Base-by-base conservation (phyloP, 2,888 invertebrate genomes). In the Acleris holmiana region DNA sequence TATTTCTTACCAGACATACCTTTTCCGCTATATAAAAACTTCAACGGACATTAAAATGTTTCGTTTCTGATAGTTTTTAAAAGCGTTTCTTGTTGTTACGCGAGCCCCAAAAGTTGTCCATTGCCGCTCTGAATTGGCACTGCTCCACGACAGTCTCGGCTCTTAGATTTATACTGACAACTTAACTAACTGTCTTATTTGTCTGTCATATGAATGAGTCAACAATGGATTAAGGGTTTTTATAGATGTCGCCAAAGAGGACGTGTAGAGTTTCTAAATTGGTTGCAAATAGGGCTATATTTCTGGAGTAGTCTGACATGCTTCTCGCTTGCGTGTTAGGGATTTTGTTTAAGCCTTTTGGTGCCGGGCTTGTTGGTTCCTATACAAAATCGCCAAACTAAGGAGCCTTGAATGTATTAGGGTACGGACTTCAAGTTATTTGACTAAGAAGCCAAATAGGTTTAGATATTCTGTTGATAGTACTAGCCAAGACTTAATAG, bases 131-230 rank as follows among this genome's bases (percentile, higher is more conserved):
- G 18, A 54, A 13, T 66, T 67, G 67, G 67, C 67, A 67, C 18
- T 23, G 35, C 49, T 49, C 65, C 65, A 65, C 47, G 41, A 29
- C 55, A 41, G 54, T 50, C 54, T 59, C 35, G 4, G 58, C 46
- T 44, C 44, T 47, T 50, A 67, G 67, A 72, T 71, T 74, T 73
- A 73, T 69, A 66, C 61, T 58, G 60, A 60, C 69, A 66, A 66
- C 62, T 60, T 60, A 56, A 66, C 66, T 61, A 50, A 67, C 67
- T 61, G 66, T 70, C 67, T 71, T 72, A 58, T 66, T 61, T 62
- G 62, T 68, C 64, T 55, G 67, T 67, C 65, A 64, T 67, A 62
- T 68, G 70, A 70, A 71, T 71, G 71, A 72, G 71, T 72, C 72
- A 71, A 68, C 54, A 29, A 65, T 65, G 48, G 59, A 60, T 65